Evolutionary conservation across 1,140 invertebrate species (phyloP).

Genomic region (Drosophila trapezifrons): DNA sequence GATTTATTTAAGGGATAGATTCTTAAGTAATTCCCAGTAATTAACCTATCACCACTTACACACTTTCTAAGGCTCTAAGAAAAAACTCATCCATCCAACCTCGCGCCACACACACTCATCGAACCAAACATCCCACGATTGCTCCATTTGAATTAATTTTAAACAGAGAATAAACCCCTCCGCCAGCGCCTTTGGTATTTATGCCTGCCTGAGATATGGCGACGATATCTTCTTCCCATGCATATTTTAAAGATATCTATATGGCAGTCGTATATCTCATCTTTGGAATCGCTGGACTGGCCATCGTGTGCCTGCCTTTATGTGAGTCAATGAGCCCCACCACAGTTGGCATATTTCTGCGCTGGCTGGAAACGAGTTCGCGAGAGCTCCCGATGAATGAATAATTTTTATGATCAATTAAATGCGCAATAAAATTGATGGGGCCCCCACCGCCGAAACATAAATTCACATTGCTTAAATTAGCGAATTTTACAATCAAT

Average conservation of each 20-base stretch:
- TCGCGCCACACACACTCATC: slow-evolving; percentile 10
- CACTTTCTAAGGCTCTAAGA: background rate
- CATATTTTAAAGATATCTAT: slow-evolving; percentile 72
- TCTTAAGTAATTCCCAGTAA: background rate
- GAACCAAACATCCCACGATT: slow-evolving; percentile 50
- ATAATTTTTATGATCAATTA: slow-evolving; percentile 82
- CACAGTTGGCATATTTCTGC: slow-evolving; percentile 46
- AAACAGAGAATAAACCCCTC: slow-evolving; percentile 33
- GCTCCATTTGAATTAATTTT: slow-evolving; percentile 57
- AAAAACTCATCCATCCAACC: slow-evolving; percentile 28
- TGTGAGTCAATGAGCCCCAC: slow-evolving; percentile 36
- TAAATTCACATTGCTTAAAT: slow-evolving; percentile 80
- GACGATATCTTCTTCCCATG: slow-evolving; percentile 49
- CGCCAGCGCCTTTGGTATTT: slow-evolving; percentile 43
- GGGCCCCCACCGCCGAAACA: slow-evolving; percentile 54
- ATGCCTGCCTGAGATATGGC: slow-evolving; percentile 35
- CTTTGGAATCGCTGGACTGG: slow-evolving; percentile 23
- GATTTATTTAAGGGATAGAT: too few species aligned
- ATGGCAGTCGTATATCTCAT: slow-evolving; percentile 59
- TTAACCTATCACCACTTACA: background rate
- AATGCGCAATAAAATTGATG: slow-evolving; percentile 80
- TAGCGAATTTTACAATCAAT: slow-evolving; percentile 81
- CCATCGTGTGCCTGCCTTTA: slow-evolving; percentile 48
- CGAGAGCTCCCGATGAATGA: slow-evolving; percentile 64
- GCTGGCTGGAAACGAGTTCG: slow-evolving; percentile 52